Base-by-base conservation (phyloP, 2,113 vertebrate species). In the Engraulis encrasicolus region DNA sequence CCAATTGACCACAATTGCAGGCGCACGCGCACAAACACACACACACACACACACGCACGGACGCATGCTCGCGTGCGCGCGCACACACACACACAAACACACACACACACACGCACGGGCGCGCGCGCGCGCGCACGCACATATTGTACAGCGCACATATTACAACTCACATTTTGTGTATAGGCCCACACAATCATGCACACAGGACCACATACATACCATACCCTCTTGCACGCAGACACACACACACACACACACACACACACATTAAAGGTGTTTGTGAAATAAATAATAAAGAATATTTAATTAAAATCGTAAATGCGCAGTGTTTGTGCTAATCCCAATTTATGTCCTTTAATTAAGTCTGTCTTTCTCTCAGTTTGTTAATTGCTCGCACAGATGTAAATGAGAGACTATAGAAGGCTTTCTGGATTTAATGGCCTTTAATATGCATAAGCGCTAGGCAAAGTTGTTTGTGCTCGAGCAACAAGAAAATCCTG, bases 331-430 rank as follows among this genome's bases (percentile, higher is more conserved):
- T 82, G 78, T 79, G 82, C 87, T 89, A 87, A 86, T 89, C 86
- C 84, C 81, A 86, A 84, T 84, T 88, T 88, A 88, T 88, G 88
- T 87, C 85, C 86, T 83, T 87, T 91, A 91, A 88, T 88, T 88
- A 88, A 88, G 83, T 87, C 87, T 84, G 86, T 83, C 84, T 90
- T 3, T 82, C 78, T 82, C 84, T 84, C 79, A 78, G 66, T 87
- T 85, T 84, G 78, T 82, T 88, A 87, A 86, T 89, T 87, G 87
- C 86, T 83, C 79, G 74, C 82, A 85, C 79, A 82, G 78, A 84
- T 87, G 84, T 87, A 87, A 87, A 89, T 81, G 84, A 40, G 80
- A 49, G 17, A 48, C 81, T 45, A 31, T 81, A 84, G 58, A 71
- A 82, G 81, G 54, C 84, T 23, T 54, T 82, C 18, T 7, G 78